Percentiles rank a stretch among this genome's conserved stretches.
phyloP scores from a whole-genome alignment of 2,113 vertebrate genomes.

The Suncus etruscus region DNA sequence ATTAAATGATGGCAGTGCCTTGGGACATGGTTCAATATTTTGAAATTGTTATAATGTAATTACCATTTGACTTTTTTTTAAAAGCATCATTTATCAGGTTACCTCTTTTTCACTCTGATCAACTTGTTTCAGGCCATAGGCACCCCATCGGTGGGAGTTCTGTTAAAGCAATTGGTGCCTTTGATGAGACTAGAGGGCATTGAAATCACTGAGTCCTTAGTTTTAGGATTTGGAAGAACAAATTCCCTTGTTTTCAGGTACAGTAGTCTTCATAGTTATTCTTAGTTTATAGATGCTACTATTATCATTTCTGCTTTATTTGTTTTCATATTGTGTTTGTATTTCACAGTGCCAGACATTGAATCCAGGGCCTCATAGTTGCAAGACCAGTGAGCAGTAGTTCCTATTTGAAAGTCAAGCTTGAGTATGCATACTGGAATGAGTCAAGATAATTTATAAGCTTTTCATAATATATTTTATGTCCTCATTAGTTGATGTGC shows the following conservation, averaged over 20 bases:
- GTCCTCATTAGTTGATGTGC: neutral
- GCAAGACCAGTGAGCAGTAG: too few species aligned
- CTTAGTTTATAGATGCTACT: neutral
- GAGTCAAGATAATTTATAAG: neutral
- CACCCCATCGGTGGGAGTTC: slow-evolving; percentile 96
- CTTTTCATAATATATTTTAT: fast-evolving
- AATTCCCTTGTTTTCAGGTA: slow-evolving; percentile 99
- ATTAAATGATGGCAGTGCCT: slow-evolving; percentile 62
- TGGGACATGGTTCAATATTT: slow-evolving; percentile 53
- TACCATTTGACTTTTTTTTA: slow-evolving; percentile 63
- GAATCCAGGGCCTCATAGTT: too few species aligned
- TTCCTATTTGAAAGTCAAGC: neutral
- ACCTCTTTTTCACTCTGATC: slow-evolving; percentile 73
- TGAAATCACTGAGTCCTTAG: slow-evolving; percentile 98
- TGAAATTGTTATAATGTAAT: slow-evolving; percentile 47
- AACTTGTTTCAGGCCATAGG: slow-evolving; percentile 93
- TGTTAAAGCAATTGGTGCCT: slow-evolving; percentile 97
- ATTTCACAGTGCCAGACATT: too few species aligned
- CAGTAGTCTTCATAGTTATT: slow-evolving; percentile 46
- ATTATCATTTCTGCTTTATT: neutral
- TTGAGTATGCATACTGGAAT: neutral
- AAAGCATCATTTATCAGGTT: slow-evolving; percentile 50
- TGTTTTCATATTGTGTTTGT: too few species aligned
- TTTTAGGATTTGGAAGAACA: slow-evolving; percentile 98
- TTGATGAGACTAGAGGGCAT: slow-evolving; percentile 98